Percentiles rank a stretch among this genome's conserved stretches.
Conservation (phyloP, 2,888 invertebrate species). For the Julus scanicus region DNA sequence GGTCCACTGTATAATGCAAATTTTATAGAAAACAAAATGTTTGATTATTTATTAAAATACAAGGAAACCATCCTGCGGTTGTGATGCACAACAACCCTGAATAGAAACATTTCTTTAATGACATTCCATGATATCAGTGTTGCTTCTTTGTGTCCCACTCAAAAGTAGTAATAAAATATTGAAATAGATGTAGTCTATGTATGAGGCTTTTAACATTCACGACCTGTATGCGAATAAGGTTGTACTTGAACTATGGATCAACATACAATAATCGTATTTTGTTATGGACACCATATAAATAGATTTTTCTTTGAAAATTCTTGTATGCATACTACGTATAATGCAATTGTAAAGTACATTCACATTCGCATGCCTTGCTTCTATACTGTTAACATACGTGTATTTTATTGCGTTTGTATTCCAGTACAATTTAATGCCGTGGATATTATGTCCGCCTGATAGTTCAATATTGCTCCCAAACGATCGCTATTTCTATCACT, state of each 20-base stretch:
- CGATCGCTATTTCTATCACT: conserved; percentile 40
- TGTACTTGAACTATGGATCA: background rate
- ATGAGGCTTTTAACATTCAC: background rate
- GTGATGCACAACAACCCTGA: too few relatives aligned
- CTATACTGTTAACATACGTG: background rate
- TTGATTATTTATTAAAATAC: too few relatives aligned
- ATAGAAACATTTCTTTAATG: too few relatives aligned
- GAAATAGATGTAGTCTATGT: background rate
- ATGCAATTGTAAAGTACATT: background rate
- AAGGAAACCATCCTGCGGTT: too few relatives aligned
- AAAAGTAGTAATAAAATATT: background rate
- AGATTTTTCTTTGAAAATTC: background rate
- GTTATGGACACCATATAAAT: conserved; percentile 1
- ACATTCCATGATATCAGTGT: too few relatives aligned
- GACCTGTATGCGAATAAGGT: background rate
- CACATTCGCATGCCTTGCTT: background rate
- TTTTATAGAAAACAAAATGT: too few relatives aligned
- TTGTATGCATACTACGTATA: background rate
- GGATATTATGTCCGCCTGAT: conserved; percentile 12
- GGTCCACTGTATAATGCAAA: too few relatives aligned
- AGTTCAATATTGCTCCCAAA: conserved; percentile 33
- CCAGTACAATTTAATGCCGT: conserved; percentile 14
- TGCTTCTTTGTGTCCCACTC: background rate
- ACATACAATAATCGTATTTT: background rate
- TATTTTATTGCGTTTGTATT: background rate